Percentiles rank a stretch among this genome's conserved stretches.
Conservation (phyloP, 2,113 vertebrate species). For the Gallinago undulata region DNA sequence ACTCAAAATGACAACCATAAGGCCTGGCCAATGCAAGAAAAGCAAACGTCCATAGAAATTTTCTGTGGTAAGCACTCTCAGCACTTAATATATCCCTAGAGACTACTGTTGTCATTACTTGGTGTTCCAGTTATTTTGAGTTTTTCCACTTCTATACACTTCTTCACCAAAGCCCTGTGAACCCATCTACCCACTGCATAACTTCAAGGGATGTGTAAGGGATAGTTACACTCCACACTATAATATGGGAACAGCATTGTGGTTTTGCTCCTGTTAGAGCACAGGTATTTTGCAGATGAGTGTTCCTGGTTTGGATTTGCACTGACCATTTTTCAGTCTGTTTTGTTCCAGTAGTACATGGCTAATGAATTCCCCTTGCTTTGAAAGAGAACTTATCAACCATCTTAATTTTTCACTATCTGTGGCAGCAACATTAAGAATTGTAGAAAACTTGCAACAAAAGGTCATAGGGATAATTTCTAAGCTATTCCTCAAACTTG, state of each 20-base stretch:
- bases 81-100: neutral
- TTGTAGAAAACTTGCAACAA: neutral
- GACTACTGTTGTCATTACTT: constrained; percentile 44
- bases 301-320: neutral
- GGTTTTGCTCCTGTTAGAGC: neutral
- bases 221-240: neutral
- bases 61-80: constrained; percentile 45
- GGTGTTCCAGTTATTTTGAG: constrained; percentile 7
- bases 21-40: constrained; percentile 45
- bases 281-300: neutral
- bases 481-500: neutral
- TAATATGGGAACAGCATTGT: neutral
- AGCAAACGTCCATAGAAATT: constrained; percentile 44
- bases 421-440: neutral
- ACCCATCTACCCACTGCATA: neutral
- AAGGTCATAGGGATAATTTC: neutral
- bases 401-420: neutral
- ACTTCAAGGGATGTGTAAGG: neutral
- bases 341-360: neutral
- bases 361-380: neutral
- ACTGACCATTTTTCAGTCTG: neutral
- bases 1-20: constrained; percentile 49
- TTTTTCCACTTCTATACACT: neutral
- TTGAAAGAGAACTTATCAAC: neutral
- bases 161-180: neutral